Evolutionary conservation across 2,113 vertebrate species (phyloP).

Genomic region (Cercocebus atys): DNA sequence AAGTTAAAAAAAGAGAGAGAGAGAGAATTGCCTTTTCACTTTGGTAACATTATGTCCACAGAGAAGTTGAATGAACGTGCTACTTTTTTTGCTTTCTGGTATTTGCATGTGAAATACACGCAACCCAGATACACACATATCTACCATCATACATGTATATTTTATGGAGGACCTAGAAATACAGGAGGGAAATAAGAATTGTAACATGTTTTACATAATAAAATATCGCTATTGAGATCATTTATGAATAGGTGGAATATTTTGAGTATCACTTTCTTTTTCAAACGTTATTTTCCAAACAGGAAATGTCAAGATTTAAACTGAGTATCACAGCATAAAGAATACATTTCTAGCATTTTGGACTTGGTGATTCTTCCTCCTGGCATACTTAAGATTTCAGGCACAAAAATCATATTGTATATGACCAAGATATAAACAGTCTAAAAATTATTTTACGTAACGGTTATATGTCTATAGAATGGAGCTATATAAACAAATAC

Average conservation of each 20-base stretch:
- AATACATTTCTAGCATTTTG: constrained; percentile 56
- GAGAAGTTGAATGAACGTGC: background rate
- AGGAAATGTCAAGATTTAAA: constrained; percentile 71
- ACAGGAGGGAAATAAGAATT: background rate
- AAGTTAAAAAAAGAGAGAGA: background rate
- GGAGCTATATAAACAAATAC: constrained; percentile 38
- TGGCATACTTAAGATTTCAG: constrained; percentile 62
- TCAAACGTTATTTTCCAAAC: constrained; percentile 58
- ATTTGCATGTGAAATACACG: constrained; percentile 10
- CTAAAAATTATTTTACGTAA: constrained; percentile 52
- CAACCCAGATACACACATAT: background rate
- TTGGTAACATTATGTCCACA: background rate
- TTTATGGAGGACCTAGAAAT: background rate
- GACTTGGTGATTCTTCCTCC: constrained; percentile 55
- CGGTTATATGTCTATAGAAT: constrained; percentile 48
- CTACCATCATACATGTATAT: background rate
- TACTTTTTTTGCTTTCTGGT: background rate
- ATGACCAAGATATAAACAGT: constrained; percentile 46
- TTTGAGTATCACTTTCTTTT: constrained; percentile 57
- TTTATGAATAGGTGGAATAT: constrained; percentile 16
- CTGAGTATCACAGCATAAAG: background rate
- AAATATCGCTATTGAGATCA: constrained; percentile 21
- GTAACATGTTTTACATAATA: background rate
- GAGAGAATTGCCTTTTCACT: background rate
- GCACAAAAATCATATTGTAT: constrained; percentile 12